Evolutionary conservation across 1,140 invertebrate species (phyloP), one percentile per base, ranked within the genome.

Genomic region (Lethrus apterus): DNA sequence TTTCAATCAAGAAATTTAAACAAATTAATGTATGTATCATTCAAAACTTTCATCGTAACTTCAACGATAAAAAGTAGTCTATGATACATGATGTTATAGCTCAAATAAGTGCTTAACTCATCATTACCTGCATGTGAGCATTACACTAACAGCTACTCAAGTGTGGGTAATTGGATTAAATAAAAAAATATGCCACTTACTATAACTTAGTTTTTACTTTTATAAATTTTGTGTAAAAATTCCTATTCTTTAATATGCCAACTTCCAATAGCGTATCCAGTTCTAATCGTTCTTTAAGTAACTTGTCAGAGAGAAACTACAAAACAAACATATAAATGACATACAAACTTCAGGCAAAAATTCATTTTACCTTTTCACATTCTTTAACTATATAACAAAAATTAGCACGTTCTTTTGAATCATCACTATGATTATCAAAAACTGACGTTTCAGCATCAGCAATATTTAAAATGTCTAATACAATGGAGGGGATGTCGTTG

Each of bases 201-300:
- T 95, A 98, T 56, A 98, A 69, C 71, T 94, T 93, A 34, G 95
- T 98, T 72, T 97, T 98, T 11, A 94, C 84, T 80, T 95, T 96
- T 56, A 98, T 96, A 70, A 95, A 96, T 71, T 94, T 96, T 42
- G 89, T 91, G 64, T 91, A 87, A 70, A 94, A 96, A 58, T 83
- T 86, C 63, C 86, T 86, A 62, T 90, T 90, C 56, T 86, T 88
- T n/a, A 97, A 74, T 32, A 91, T 84, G n/a, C 89, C 88, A 36
- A 88, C 81, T 71, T 92, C 90, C 67, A 91, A 88, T 13, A 95
- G 70, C 0, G 89, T 92, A 50, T 98, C 93, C 62, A 91, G 87
- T 69, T 98, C 93, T 53, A 97, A 67, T 53, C 93, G 72, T 69
- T 97, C 93, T 61, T 95, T 94, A 15, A 95, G 69, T 49, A 96